Percentiles rank a stretch among this genome's conserved stretches.
Evolutionary conservation across 2,113 vertebrate species (phyloP).

Genomic region (Brienomyrus longianalis): DNA sequence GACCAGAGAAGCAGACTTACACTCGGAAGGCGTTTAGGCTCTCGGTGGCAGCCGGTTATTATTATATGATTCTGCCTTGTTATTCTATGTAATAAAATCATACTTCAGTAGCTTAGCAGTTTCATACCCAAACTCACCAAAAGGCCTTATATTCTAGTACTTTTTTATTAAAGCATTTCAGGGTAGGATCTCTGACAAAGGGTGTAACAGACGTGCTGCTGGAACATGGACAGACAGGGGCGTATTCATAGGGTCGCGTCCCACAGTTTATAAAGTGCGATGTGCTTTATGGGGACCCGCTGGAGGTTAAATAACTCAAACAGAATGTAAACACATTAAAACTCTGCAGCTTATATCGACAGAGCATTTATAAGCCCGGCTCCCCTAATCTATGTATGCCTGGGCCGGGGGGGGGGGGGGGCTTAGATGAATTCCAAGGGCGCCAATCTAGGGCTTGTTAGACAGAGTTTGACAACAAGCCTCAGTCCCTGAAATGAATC

Average conservation of each 20-base stretch:
- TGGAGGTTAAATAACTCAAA: constrained; percentile 41
- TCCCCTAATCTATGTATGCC: constrained; percentile 43
- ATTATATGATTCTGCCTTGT: background rate
- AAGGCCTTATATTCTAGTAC: background rate
- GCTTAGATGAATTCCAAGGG: constrained; percentile 40
- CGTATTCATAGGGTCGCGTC: background rate
- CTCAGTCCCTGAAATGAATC: constrained; percentile 67
- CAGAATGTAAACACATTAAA: constrained; percentile 24
- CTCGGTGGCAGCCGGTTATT: background rate
- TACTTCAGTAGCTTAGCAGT: background rate
- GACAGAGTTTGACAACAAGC: constrained; percentile 62
- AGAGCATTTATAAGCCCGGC: constrained; percentile 34
- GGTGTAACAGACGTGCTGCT: background rate
- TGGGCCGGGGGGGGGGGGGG: background rate
- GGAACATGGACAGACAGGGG: background rate
- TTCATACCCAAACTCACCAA: background rate
- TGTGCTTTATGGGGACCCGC: background rate
- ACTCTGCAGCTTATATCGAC: constrained; percentile 33
- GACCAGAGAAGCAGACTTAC: background rate
- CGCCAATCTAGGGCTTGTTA: constrained; percentile 59
- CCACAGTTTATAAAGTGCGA: background rate
- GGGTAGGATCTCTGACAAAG: background rate
- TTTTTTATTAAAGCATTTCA: background rate
- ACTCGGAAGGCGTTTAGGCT: background rate
- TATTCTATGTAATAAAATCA: background rate